Conservation (phyloP, 2,113 vertebrate species). For the Dipodomys stephensi region DNA sequence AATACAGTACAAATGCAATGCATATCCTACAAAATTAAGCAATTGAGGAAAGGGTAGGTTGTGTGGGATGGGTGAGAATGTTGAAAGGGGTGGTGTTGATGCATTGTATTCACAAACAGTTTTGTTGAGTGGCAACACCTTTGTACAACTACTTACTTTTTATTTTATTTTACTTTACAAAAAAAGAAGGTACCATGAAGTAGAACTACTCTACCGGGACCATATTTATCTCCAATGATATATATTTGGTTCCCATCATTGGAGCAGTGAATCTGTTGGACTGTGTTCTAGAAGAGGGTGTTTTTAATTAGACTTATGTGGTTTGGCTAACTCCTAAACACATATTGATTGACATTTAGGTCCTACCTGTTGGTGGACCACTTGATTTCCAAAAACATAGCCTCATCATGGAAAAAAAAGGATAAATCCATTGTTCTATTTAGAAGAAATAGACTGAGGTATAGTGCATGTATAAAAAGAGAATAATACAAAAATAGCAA, state of each 20-base stretch:
- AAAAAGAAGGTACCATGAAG: background rate
- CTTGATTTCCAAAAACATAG: background rate
- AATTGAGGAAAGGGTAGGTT: too few relatives aligned
- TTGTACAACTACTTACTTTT: too few relatives aligned
- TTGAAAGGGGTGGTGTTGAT: too few relatives aligned
- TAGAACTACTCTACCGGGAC: background rate
- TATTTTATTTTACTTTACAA: too few relatives aligned
- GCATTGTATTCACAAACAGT: too few relatives aligned
- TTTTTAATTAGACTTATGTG: background rate
- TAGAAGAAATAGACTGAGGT: too few relatives aligned
- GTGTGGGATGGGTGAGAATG: too few relatives aligned
- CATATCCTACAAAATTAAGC: too few relatives aligned
- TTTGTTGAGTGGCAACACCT: too few relatives aligned
- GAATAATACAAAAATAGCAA: too few relatives aligned
- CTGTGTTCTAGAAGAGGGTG: background rate
- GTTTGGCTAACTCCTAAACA: background rate
- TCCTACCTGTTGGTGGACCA: background rate
- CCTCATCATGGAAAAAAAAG: background rate
- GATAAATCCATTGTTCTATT: background rate
- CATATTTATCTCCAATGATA: background rate
- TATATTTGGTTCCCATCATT: background rate
- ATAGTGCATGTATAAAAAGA: too few relatives aligned
- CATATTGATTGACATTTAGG: background rate
- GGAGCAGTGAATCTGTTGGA: background rate
- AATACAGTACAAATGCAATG: too few relatives aligned